These are phyloP conservation scores for Temnothorax unifasciatus DNA, from an alignment of 2,888 invertebrate species.

Conservation along the genomic window DNA sequence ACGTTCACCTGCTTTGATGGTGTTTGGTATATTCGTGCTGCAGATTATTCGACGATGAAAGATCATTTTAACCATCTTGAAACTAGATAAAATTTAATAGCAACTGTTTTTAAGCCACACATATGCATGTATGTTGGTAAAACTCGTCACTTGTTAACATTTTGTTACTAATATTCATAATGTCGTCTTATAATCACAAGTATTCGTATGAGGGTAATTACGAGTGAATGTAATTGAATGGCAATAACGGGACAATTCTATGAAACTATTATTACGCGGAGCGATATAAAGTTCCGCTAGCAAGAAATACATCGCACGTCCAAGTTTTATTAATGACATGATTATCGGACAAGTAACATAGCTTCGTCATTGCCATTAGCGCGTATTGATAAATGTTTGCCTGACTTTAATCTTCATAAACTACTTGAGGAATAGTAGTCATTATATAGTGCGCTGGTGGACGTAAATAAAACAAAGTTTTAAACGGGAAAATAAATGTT, in stretches of 20 bases:
- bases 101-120: not conserved
- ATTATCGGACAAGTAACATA: conserved; percentile 10
- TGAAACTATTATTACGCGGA: not conserved
- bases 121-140: not conserved
- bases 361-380: conserved; percentile 18
- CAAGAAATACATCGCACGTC: not conserved
- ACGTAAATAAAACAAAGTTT: not conserved
- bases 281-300: not conserved
- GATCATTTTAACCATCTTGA: not conserved
- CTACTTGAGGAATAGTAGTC: not conserved
- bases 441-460: not conserved
- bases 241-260: not conserved
- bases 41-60: not conserved
- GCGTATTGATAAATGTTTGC: conserved; percentile 9
- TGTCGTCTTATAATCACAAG: not conserved
- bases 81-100: not conserved
- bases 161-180: not conserved
- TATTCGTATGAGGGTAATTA: conserved; percentile 18
- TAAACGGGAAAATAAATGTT: not conserved
- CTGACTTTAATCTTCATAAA: conserved; percentile 30
- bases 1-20: conserved; percentile 10
- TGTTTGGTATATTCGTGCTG: not conserved
- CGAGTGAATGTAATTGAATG: not conserved
- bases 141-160: not conserved
- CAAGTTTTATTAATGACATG: conserved; percentile 17